These are phyloP conservation scores for Melanerpes aurifrons DNA, from an alignment of 2,113 vertebrate species.

Conservation along the genomic window DNA sequence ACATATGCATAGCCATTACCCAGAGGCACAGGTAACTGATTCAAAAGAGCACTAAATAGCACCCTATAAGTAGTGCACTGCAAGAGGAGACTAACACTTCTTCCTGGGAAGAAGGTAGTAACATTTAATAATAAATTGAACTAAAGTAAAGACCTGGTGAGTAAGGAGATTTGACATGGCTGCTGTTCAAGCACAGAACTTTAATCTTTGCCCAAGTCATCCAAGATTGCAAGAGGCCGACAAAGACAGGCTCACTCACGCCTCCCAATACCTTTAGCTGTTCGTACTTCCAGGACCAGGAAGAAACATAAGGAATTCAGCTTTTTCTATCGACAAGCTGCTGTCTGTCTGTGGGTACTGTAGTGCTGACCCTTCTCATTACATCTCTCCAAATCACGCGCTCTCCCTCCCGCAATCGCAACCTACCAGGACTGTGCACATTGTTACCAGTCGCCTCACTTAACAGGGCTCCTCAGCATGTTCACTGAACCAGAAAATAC, in stretches of 20 bases:
- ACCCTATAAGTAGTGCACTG: neutral
- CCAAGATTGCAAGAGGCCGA: rapidly evolving
- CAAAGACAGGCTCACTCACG: rapidly evolving
- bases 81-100: neutral
- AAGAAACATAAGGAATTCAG: neutral
- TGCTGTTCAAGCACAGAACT: neutral
- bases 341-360: neutral
- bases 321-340: rapidly evolving
- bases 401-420: neutral
- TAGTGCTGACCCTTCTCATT: neutral
- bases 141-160: neutral
- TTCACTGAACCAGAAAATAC: neutral
- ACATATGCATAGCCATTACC: neutral
- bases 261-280: neutral
- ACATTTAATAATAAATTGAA: neutral
- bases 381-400: neutral
- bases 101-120: neutral
- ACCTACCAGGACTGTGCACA: rapidly evolving
- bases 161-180: neutral
- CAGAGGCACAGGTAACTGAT: neutral
- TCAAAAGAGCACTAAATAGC: neutral
- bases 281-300: neutral
- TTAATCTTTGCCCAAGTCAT: neutral
- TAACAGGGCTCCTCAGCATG: neutral
- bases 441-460: neutral